Evolutionary conservation across 2,888 invertebrate species (phyloP).

Genomic region (Euclidia mi): DNA sequence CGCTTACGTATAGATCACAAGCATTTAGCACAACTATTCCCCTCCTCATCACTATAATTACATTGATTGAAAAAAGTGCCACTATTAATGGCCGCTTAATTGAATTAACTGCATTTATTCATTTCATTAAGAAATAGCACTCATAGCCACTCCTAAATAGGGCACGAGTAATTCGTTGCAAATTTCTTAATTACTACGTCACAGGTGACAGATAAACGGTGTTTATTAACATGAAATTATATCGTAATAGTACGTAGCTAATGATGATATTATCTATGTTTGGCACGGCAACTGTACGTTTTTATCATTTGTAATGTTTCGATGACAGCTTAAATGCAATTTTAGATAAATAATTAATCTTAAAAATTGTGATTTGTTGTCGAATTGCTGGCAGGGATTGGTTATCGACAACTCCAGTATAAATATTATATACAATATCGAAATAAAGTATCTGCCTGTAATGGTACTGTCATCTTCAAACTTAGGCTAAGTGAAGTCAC

Average conservation of each 20-base stretch:
- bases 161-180: constrained; percentile 31
- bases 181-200: constrained; percentile 47
- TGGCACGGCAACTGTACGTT: not conserved
- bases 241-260: not conserved
- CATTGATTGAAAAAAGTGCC: constrained; percentile 36
- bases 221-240: constrained; percentile 27
- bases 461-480: too few species aligned
- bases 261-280: not conserved
- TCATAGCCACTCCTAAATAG: constrained; percentile 43
- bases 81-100: constrained; percentile 39
- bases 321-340: constrained; percentile 6
- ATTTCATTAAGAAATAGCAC: constrained; percentile 52
- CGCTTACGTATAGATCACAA: too few species aligned
- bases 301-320: not conserved
- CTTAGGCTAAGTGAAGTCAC: too few species aligned
- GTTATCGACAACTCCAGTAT: too few species aligned
- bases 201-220: constrained; percentile 32
- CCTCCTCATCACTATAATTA: not conserved
- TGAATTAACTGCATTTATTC: constrained; percentile 55
- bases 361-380: too few species aligned
- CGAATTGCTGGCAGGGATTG: too few species aligned
- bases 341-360: too few species aligned
- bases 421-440: too few species aligned
- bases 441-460: too few species aligned
- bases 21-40: not conserved